phyloP scores from a whole-genome alignment of 2,888 invertebrate genomes.

The Stictocephala bisonia region DNA sequence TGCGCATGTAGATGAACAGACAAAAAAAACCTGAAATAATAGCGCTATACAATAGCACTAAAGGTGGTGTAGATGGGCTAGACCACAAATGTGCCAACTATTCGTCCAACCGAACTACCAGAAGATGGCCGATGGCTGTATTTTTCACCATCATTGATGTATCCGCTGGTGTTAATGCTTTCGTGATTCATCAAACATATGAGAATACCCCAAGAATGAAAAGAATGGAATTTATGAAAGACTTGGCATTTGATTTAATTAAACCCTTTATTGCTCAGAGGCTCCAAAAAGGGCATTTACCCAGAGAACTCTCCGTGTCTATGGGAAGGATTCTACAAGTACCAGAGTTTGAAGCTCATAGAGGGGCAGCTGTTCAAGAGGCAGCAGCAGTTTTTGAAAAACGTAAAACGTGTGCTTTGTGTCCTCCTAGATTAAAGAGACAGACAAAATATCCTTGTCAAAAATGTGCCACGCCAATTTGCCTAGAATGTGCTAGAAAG shows the following conservation, averaged over 20 bases:
- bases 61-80: conserved; percentile 46
- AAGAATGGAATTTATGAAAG: conserved; percentile 29
- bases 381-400: neutral
- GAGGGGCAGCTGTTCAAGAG: neutral
- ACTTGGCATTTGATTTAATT: conserved; percentile 5
- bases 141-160: conserved; percentile 43
- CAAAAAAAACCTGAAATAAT: conserved; percentile 48
- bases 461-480: conserved; percentile 23
- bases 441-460: conserved; percentile 37
- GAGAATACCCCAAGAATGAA: neutral
- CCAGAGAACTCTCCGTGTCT: neutral
- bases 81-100: conserved; percentile 47
- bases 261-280: neutral
- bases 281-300: neutral
- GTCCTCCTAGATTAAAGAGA: conserved; percentile 10
- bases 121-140: conserved; percentile 49
- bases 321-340: neutral
- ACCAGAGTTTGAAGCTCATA: no score
- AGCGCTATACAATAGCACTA: conserved; percentile 45
- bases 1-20: neutral
- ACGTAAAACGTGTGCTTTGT: conserved; percentile 36
- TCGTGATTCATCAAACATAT: conserved; percentile 26
- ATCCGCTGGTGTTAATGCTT: conserved; percentile 43
- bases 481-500: conserved; percentile 28
- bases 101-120: conserved; percentile 38